These are phyloP conservation scores for Eurytemora carolleeae DNA, from an alignment of 1,140 invertebrate species.

Conservation along the genomic window DNA sequence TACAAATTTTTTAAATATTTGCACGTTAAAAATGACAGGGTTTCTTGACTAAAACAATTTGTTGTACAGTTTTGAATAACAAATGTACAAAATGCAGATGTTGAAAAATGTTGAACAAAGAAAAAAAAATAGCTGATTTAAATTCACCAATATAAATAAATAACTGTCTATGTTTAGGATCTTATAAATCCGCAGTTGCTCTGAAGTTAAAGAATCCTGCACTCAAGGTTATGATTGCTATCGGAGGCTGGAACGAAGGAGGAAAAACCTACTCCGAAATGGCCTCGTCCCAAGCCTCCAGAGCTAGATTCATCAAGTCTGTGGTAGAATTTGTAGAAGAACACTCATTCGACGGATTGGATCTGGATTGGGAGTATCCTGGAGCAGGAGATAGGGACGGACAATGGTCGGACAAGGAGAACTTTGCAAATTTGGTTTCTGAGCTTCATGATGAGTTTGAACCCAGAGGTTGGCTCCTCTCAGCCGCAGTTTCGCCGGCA, in stretches of 20 bases:
- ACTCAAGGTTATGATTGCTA: constrained; percentile 43
- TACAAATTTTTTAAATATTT: too few relatives aligned
- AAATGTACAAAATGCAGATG: background rate
- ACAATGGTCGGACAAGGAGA: constrained; percentile 28
- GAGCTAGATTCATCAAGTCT: constrained; percentile 35
- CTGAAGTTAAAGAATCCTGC: constrained; percentile 40
- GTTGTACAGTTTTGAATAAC: background rate
- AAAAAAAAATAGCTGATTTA: background rate
- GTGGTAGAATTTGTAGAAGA: constrained; percentile 31
- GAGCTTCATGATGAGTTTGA: constrained; percentile 33
- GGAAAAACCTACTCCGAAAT: constrained; percentile 40
- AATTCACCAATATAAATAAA: background rate
- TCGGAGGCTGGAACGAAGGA: constrained; percentile 57
- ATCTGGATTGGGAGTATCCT: constrained; percentile 38
- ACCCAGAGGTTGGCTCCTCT: constrained; percentile 29
- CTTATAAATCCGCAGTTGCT: constrained; percentile 32
- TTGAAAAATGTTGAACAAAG: background rate
- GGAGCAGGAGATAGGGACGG: constrained; percentile 28
- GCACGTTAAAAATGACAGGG: too few relatives aligned
- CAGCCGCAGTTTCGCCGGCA: constrained; percentile 35
- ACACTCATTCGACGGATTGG: constrained; percentile 39
- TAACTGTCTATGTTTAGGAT: constrained; percentile 25
- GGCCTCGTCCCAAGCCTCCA: constrained; percentile 22
- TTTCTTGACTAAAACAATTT: too few relatives aligned
- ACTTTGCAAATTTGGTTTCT: constrained; percentile 29